These are phyloP conservation scores for Ranitomeya variabilis DNA, from an alignment of 2,113 vertebrate species.

Conservation along the genomic window DNA sequence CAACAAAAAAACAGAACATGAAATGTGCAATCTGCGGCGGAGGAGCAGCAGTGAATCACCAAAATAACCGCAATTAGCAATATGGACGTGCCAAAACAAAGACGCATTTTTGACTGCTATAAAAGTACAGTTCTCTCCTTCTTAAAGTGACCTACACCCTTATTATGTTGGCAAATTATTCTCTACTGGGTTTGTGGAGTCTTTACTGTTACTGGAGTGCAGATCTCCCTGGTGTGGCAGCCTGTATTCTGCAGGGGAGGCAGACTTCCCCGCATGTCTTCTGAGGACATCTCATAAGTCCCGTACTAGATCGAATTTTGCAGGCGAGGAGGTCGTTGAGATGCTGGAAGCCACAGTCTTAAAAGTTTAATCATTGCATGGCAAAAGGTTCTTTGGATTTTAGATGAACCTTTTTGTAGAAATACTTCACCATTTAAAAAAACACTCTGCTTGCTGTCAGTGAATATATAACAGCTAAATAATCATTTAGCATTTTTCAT, in stretches of 20 bases:
- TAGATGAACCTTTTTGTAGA: not conserved
- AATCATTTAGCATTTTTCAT: no score
- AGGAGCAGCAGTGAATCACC: not conserved
- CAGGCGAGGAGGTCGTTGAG: no score
- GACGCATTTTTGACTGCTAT: not conserved
- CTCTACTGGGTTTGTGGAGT: no score
- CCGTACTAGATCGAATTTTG: no score
- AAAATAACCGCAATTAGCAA: conserved; percentile 17
- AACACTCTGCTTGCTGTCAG: not conserved
- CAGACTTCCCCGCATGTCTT: no score
- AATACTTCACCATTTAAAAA: not conserved
- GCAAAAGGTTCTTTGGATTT: not conserved
- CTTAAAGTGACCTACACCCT: not conserved
- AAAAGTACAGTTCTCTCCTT: not conserved
- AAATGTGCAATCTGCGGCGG: not conserved
- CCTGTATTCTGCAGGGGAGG: not conserved
- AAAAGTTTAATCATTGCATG: no score
- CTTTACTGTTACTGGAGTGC: no score
- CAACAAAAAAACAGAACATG: not conserved
- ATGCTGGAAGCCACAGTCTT: no score
- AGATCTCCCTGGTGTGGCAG: not conserved
- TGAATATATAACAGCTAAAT: not conserved
- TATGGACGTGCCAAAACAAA: not conserved
- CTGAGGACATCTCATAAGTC: no score
- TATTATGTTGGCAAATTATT: not conserved